Conservation (phyloP, 2,797 vertebrate genomes). For the Platalea minor region DNA sequence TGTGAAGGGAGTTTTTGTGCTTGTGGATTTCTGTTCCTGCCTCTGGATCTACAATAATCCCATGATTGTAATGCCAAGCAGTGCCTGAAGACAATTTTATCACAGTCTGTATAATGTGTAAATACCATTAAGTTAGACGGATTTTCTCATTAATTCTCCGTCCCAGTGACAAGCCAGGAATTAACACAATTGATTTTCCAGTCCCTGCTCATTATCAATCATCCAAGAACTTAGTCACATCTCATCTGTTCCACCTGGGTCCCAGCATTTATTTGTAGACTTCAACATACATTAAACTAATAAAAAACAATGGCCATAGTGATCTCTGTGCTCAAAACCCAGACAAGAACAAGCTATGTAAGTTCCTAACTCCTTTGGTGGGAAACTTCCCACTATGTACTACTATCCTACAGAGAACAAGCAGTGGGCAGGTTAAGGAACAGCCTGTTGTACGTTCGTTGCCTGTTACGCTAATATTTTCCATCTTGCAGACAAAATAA, state of each 20-base stretch:
- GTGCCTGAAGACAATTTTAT: constrained; percentile 71
- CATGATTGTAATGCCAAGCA: constrained; percentile 60
- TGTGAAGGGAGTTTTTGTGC: constrained; percentile 17
- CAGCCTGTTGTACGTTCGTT: background rate
- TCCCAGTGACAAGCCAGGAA: constrained; percentile 76
- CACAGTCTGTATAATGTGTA: constrained; percentile 75
- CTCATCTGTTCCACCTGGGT: constrained; percentile 73
- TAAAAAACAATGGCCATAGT: constrained; percentile 31
- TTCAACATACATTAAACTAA: constrained; percentile 68
- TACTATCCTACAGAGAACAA: background rate
- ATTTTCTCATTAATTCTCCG: constrained; percentile 79
- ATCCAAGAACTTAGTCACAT: constrained; percentile 75
- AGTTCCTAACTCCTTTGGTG: background rate
- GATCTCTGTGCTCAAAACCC: background rate
- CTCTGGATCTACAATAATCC: background rate
- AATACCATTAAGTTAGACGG: constrained; percentile 77
- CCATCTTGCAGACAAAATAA: background rate
- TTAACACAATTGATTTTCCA: constrained; percentile 82
- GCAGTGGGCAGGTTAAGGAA: background rate
- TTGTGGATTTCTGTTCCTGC: constrained; percentile 3
- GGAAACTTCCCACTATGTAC: background rate
- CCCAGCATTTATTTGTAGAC: constrained; percentile 44
- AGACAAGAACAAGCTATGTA: background rate
- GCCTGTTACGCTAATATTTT: background rate
- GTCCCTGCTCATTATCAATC: constrained; percentile 77